Evolutionary conservation across 23 tunicate species (phyloP), one percentile per base, ranked within the genome.

Genomic region (Corella eumyota): DNA sequence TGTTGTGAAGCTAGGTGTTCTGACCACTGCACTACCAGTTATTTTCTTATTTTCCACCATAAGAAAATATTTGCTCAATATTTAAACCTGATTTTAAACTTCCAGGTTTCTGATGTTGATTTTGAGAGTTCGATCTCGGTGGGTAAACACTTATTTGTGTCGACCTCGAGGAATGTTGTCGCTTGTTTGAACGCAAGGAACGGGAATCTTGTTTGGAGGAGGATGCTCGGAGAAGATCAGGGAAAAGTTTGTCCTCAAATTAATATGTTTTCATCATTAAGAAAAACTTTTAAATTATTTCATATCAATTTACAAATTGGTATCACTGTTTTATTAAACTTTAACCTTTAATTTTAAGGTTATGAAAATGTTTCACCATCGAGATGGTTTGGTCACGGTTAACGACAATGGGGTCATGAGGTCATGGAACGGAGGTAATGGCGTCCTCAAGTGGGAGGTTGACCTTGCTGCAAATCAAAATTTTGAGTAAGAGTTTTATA

Each of bases 381-480:
- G 48, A 46, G 76, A 75, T 51, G 94, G 81, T 4, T 6, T 84
- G 25, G 31, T 84, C 19, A 47, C 73, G 2, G 73, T 75, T 2
- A 61, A 78, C 6, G 6, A 50, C 6, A 19, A 25, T 34, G 94
- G 94, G 9, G 44, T 84, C 17, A 71, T 63, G 4, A 53, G 83
- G 24, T 23, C 75, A 2, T 84, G 82, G 76, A 83, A 84, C 32
- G 29, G 72, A 13, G 56, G 38, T 24, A 59, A 50, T 37, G 94
- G 94, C 4, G 24, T 69, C 34, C 32, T 75, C 62, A 84, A 75
- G 48, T 84, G 94, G 94, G 94, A 84, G 17, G 58, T 35, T 32
- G 62, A 70, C 32, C 59, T n/a, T n/a, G n/a, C n/a, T n/a, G n/a
- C n/a, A n/a, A n/a, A n/a, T n/a, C n/a, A n/a, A n/a, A n/a, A n/a